Conservation (phyloP, 1,140 invertebrate genomes). For the Hirudo medicinalis region DNA sequence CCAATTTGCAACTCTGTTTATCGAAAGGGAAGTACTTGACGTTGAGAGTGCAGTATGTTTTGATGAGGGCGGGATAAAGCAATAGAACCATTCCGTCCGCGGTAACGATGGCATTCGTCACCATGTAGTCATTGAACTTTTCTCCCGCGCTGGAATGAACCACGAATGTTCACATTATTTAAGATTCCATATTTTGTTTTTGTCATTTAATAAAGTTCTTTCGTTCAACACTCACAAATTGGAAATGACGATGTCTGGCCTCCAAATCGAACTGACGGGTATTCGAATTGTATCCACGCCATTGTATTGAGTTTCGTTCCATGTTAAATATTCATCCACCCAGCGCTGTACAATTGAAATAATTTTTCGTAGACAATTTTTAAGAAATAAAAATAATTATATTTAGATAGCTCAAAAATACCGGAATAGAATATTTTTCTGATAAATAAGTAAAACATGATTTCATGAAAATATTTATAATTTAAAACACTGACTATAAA, state of each 20-base stretch:
- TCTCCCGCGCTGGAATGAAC: conserved; percentile 64
- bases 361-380: background rate
- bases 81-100: conserved; percentile 72
- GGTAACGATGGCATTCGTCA: conserved; percentile 82
- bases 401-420: background rate
- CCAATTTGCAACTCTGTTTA: conserved; percentile 24
- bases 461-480: too few species aligned
- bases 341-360: conserved; percentile 27
- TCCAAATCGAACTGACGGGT: conserved; percentile 37
- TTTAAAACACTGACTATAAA: too few species aligned
- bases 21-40: conserved; percentile 26
- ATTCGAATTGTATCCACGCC: conserved; percentile 36
- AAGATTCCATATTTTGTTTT: background rate
- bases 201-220: background rate
- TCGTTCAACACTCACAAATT: conserved; percentile 36
- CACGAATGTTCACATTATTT: conserved; percentile 29
- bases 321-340: conserved; percentile 37
- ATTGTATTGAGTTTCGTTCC: conserved; percentile 37
- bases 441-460: too few species aligned
- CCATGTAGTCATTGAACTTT: conserved; percentile 91
- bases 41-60: conserved; percentile 26
- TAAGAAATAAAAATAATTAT: too few species aligned
- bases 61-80: conserved; percentile 43
- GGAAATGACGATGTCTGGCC: conserved; percentile 40
- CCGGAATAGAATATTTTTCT: too few species aligned